phyloP scores from a whole-genome alignment of 2,888 invertebrate genomes.

The Petrolisthes manimaculis region DNA sequence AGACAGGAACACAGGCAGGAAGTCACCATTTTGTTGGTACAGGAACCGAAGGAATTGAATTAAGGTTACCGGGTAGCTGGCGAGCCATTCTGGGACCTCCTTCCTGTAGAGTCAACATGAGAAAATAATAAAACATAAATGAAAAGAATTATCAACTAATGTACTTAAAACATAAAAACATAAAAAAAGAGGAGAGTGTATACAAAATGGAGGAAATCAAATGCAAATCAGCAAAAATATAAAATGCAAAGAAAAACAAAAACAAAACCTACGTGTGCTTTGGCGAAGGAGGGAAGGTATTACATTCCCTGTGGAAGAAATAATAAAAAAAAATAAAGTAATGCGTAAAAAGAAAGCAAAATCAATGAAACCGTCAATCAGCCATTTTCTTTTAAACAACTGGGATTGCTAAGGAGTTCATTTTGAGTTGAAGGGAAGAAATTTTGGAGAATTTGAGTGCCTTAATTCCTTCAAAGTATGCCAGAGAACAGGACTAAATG shows the following conservation, averaged over 20 bases:
- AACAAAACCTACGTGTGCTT: slow-evolving; percentile 30
- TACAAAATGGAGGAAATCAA: not conserved
- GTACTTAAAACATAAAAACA: not conserved
- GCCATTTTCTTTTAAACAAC: too few relatives aligned
- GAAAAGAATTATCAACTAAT: too few relatives aligned
- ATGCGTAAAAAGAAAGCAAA: not conserved
- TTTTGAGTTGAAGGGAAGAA: too few relatives aligned
- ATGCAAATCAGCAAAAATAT: not conserved
- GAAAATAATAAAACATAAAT: not conserved
- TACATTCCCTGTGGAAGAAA: slow-evolving; percentile 29
- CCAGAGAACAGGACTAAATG: too few relatives aligned
- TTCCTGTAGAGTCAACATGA: slow-evolving; percentile 19
- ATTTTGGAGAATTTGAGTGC: too few relatives aligned
- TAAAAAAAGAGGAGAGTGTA: not conserved
- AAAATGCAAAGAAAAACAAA: not conserved
- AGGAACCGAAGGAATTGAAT: slow-evolving; percentile 90
- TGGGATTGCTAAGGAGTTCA: too few relatives aligned
- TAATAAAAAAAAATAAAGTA: not conserved
- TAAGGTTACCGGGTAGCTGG: slow-evolving; percentile 72
- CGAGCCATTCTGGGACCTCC: slow-evolving; percentile 66
- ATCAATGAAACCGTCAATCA: too few relatives aligned
- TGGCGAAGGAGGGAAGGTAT: not conserved
- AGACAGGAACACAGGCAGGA: slow-evolving; percentile 91
- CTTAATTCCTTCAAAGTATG: too few relatives aligned
- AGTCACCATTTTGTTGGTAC: slow-evolving; percentile 94